These are phyloP conservation scores for Podarcis raffonei DNA, from an alignment of 2,113 vertebrate species.

Conservation along the genomic window DNA sequence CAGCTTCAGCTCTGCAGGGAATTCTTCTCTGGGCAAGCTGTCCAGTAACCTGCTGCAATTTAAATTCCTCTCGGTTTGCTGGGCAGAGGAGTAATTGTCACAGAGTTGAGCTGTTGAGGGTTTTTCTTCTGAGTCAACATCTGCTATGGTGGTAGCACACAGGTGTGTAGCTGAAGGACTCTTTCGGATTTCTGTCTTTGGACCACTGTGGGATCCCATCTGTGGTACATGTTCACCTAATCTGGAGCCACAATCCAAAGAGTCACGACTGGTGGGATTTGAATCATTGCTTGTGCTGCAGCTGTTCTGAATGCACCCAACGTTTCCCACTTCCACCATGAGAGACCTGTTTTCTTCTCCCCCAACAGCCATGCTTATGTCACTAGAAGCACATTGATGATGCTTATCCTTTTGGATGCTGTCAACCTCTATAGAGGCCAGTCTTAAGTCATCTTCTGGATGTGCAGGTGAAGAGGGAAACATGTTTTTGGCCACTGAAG, in stretches of 20 bases:
- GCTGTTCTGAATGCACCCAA: conserved; percentile 26
- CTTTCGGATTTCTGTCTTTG: conserved; percentile 29
- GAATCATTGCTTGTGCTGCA: conserved; percentile 6
- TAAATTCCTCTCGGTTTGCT: conserved; percentile 9
- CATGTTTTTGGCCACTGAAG: conserved; percentile 7
- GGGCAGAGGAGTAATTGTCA: not conserved
- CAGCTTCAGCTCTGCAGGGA: conserved; percentile 16
- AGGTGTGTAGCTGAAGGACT: conserved; percentile 27
- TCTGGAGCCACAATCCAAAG: conserved; percentile 22
- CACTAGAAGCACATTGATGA: conserved; percentile 29
- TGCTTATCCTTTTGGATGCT: conserved; percentile 44
- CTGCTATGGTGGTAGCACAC: conserved; percentile 27
- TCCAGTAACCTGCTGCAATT: conserved; percentile 40
- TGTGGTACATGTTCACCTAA: conserved; percentile 28
- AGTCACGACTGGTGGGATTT: conserved; percentile 24
- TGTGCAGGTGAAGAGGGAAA: conserved; percentile 43
- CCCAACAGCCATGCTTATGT: not conserved
- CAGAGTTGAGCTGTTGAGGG: not conserved
- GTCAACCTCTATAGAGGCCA: conserved; percentile 29
- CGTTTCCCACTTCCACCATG: not conserved
- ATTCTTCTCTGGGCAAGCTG: conserved; percentile 54
- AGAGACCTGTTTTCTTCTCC: conserved; percentile 28
- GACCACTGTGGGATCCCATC: conserved; percentile 32
- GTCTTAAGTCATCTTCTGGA: conserved; percentile 44
- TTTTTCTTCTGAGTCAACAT: conserved; percentile 39